Percentiles rank a stretch among this genome's conserved stretches.
phyloP scores from a whole-genome alignment of 1,140 invertebrate genomes.

The Drosophila nebulosa region DNA sequence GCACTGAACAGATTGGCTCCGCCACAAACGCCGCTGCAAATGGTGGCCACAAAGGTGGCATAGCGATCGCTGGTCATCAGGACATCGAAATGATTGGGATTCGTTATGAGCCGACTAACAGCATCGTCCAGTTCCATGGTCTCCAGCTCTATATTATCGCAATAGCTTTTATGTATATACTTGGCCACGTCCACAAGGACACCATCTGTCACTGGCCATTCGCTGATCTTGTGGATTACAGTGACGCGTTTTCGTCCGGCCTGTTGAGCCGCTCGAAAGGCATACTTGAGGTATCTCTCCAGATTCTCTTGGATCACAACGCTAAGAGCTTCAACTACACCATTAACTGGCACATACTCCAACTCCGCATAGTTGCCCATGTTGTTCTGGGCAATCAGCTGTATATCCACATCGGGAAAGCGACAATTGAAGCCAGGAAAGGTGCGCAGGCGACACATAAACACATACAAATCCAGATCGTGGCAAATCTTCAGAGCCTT shows the following conservation, averaged over 20 bases:
- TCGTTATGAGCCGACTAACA: slow-evolving; percentile 28
- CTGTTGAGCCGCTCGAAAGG: slow-evolving; percentile 31
- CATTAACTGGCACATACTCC: slow-evolving; percentile 63
- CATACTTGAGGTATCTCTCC: slow-evolving; percentile 35
- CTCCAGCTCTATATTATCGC: slow-evolving; percentile 43
- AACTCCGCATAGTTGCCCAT: slow-evolving; percentile 62
- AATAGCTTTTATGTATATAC: slow-evolving; percentile 9
- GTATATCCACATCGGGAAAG: slow-evolving; percentile 54
- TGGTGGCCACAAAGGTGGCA: slow-evolving; percentile 63
- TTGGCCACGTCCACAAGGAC: slow-evolving; percentile 31
- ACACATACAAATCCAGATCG: slow-evolving; percentile 59
- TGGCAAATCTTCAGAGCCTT: slow-evolving; percentile 49
- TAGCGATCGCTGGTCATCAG: slow-evolving; percentile 67
- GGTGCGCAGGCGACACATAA: slow-evolving; percentile 42
- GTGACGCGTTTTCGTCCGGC: slow-evolving; percentile 43
- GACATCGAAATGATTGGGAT: slow-evolving; percentile 53
- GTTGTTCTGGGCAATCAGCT: slow-evolving; percentile 61
- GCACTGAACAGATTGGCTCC: slow-evolving; percentile 66
- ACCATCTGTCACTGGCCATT: slow-evolving; percentile 63
- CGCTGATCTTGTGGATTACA: slow-evolving; percentile 45
- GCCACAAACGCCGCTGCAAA: slow-evolving; percentile 58
- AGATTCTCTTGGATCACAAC: slow-evolving; percentile 26
- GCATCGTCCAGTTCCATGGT: slow-evolving; percentile 45
- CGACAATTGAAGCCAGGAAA: slow-evolving; percentile 61
- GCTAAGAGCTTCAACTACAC: slow-evolving; percentile 64